Evolutionary conservation across 2,797 vertebrate species (phyloP).

Genomic region (Sciurus vulgaris): DNA sequence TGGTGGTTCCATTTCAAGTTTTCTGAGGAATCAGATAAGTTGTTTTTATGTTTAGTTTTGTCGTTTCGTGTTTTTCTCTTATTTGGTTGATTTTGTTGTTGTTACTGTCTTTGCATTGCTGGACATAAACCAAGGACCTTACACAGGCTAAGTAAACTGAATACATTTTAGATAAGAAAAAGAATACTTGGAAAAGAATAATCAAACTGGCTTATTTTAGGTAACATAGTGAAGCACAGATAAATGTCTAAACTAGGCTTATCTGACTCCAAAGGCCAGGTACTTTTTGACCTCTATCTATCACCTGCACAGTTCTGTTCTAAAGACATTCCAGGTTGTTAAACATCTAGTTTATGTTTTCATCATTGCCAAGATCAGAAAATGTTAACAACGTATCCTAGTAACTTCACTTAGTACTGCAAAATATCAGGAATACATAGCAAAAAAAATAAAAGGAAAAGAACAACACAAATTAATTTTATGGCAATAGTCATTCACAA

Average conservation of each 20-base stretch:
- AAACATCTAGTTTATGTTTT: slow-evolving; percentile 47
- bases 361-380: slow-evolving; percentile 34
- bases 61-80: too few relatives aligned
- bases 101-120: neutral
- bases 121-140: neutral
- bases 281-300: neutral
- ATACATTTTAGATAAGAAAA: slow-evolving; percentile 9
- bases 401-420: neutral
- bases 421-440: slow-evolving; percentile 2
- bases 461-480: neutral
- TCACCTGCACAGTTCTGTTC: neutral
- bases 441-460: neutral
- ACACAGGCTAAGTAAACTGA: neutral
- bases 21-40: too few relatives aligned
- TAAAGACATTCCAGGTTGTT: neutral
- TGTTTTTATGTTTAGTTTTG: too few relatives aligned
- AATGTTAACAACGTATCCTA: neutral
- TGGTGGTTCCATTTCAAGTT: too few relatives aligned
- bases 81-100: neutral
- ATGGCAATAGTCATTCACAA: slow-evolving; percentile 4
- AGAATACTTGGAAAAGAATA: neutral
- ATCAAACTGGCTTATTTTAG: neutral
- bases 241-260: neutral
- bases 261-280: neutral
- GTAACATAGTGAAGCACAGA: slow-evolving; percentile 2